Base-by-base conservation (phyloP, 2,797 vertebrate species). In the Brotula barbata region DNA sequence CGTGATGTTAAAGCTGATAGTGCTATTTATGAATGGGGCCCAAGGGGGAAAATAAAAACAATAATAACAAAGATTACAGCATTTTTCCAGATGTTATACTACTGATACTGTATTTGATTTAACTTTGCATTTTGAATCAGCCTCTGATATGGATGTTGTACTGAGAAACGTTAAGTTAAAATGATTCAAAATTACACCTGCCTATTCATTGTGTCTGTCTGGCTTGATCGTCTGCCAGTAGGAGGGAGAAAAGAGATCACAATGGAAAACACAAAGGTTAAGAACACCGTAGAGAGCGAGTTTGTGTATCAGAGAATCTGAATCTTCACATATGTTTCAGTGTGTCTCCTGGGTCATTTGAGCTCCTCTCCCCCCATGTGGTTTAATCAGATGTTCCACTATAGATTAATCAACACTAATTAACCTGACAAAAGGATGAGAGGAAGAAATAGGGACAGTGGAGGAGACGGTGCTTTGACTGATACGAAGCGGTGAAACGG, bases 331-430 rank as follows among this genome's bases (percentile, higher is more conserved):
- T 28, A 28, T 28, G 8, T 28, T 4, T 28, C 25, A 28, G 16
- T 60, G 44, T 22, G 28, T 14, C 1, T 34, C 40, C 44, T 42
- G 47, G 65, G 58, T 62, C 62, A 77, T 57, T 71, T 64, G 23
- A 72, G 54, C 48, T 69, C n/a, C 23, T 69, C 42, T 75, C 45
- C 58, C 21, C 53, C 15, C 62, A 53, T 67, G 59, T 58, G 58
- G 69, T 73, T 85, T 86, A 85, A 85, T 88, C 84, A 84, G 52
- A 75, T 54, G 65, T 71, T 73, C 68, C 65, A 56, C 58, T 59
- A 67, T 74, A 80, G 77, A 87, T 88, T 82, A 82, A 86, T 86
- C 83, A n/a, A 81, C 65, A 68, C 73, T 85, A 86, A 87, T 89
- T 84, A 88, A 86, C 82, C 81, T 82, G 85, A 82, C 84, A 87